Evolutionary conservation across 2,888 invertebrate species (phyloP), one percentile per base, ranked within the genome.

Genomic region (Beris chalybata): DNA sequence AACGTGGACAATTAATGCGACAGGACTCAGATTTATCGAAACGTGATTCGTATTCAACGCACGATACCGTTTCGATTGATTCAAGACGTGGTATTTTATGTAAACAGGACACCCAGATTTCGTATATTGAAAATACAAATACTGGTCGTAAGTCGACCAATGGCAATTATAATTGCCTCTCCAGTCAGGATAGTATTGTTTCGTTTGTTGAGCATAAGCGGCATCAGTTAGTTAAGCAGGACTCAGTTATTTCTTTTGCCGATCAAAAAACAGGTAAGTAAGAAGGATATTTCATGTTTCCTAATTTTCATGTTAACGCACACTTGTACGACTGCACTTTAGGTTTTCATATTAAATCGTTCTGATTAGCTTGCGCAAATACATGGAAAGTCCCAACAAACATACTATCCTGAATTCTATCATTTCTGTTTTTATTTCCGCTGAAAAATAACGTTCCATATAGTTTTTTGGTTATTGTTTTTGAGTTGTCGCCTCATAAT

Each of bases 161-260:
- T 15, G 31, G 11, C 9, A 54, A 54, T 31, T 15, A 56, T 43
- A 68, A 68, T 65, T 71, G 69, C 31, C 65, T 72, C 55, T 70
- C 70, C 15, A 71, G 72, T 22, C 74, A 74, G 67, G 74, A 74
- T 65, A 74, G 74, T 65, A 71, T 71, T 69, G 71, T 71, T 45
- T 73, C 75, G 64, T 71, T 79, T 67, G 67, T 79, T 65, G 80
- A 77, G 68, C 72, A 78, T 69, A 81, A 80, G 70, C 72, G 80
- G 4, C 79, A 81, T 71, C 80, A 81, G 66, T 75, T 81, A 66
- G 78, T 80, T 3, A 81, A 81, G 67, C 81, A 81, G 71, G 81
- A 81, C 72, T 81, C 81, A 61, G 78, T 81, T 52, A 78, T 81
- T 64, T 81, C 81, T 57, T 81, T 81, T 74, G 81, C 79, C 48